A percentile compares a stretch with the other conserved stretches of the same genome.
Conservation (phyloP, 2,888 invertebrate species). For the Cataglyphis cursor region DNA sequence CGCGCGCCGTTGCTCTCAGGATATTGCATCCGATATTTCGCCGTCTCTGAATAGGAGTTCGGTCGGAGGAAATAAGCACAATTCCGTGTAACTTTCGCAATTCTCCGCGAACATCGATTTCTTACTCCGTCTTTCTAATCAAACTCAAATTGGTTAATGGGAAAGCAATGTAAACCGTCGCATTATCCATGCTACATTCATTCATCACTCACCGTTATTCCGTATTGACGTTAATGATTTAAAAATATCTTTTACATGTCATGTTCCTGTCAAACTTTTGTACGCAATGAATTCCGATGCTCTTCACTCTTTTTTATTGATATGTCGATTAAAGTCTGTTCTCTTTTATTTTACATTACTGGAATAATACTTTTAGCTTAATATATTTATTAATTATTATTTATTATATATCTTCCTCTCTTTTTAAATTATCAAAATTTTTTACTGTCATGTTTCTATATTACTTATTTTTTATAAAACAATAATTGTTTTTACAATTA, state of each 20-base stretch:
- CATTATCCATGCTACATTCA: not conserved
- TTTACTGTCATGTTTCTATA: not conserved
- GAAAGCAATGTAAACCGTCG: not conserved
- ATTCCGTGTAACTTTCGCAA: constrained; percentile 34
- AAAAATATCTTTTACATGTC: not conserved
- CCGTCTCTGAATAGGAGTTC: constrained; percentile 17
- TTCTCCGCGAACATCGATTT: constrained; percentile 22
- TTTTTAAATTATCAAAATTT: not conserved
- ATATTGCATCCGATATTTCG: constrained; percentile 43
- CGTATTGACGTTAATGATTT: not conserved
- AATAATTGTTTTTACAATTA: no score
- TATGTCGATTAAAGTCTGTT: not conserved
- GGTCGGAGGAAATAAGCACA: constrained; percentile 13
- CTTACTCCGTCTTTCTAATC: not conserved
- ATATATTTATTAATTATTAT: constrained; percentile 2
- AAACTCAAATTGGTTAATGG: constrained; percentile 7
- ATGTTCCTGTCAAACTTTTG: not conserved
- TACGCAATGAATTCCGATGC: not conserved
- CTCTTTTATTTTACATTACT: not conserved
- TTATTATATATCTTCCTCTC: not conserved
- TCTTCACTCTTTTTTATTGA: not conserved
- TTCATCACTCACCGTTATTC: not conserved
- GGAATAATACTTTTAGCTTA: not conserved
- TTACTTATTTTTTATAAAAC: not conserved
- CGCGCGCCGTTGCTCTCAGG: constrained; percentile 21